phyloP scores from a whole-genome alignment of 2,797 vertebrate species.

The Hirundo rustica region DNA sequence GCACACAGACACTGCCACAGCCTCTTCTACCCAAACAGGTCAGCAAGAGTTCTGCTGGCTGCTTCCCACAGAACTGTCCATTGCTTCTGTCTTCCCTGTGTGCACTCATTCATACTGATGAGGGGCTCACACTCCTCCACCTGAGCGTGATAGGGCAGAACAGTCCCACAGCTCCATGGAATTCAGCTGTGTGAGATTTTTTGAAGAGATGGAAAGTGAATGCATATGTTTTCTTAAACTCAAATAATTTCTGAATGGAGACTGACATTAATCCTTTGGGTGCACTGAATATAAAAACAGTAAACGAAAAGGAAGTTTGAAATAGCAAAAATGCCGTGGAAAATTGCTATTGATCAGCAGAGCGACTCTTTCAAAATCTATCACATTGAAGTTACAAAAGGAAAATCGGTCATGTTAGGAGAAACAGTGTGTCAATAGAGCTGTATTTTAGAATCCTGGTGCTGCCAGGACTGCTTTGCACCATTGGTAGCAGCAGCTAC shows the following conservation, averaged over 20 bases:
- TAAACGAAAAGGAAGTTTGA: background rate
- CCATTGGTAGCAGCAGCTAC: accelerated
- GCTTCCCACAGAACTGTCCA: background rate
- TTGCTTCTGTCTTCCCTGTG: background rate
- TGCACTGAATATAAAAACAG: constrained; percentile 7
- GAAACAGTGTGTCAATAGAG: background rate
- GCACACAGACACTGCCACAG: background rate
- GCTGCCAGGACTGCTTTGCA: background rate
- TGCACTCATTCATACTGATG: background rate
- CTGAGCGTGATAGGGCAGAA: background rate
- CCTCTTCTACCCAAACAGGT: background rate
- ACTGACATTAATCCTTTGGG: background rate
- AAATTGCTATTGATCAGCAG: constrained; percentile 36
- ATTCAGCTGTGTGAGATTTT: background rate
- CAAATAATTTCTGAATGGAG: background rate
- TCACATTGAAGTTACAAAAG: background rate
- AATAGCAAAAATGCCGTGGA: constrained; percentile 1
- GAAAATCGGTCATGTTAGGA: background rate
- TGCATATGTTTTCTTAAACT: background rate
- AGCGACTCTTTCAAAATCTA: constrained; percentile 17
- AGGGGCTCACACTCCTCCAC: background rate
- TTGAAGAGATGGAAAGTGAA: background rate
- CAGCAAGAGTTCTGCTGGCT: background rate
- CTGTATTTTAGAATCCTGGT: background rate
- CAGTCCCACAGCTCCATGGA: background rate